A percentile compares a stretch with the other conserved stretches of the same genome.
Evolutionary conservation across 2,888 invertebrate species (phyloP).

Genomic region (Sinhomidia bicolor): DNA sequence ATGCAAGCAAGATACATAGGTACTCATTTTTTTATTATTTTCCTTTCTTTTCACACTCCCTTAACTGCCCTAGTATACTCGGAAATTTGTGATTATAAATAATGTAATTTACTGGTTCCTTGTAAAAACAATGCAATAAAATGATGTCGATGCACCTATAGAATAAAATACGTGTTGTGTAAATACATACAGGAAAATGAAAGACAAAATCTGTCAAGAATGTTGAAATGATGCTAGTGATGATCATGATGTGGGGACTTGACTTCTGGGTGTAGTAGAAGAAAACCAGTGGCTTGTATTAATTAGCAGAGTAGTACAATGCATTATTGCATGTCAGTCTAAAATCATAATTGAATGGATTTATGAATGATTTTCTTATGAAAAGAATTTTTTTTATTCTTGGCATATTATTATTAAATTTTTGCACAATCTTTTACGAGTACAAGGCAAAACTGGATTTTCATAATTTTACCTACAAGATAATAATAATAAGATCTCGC

Average conservation of each 20-base stretch:
- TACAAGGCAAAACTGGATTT: constrained; percentile 31
- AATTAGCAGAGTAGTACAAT: not conserved
- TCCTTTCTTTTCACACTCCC: not conserved
- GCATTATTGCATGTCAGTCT: not conserved
- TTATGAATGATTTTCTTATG: constrained; percentile 2
- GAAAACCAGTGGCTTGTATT: constrained; percentile 2
- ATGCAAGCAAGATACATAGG: too few species aligned
- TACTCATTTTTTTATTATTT: not conserved
- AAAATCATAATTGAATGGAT: not conserved
- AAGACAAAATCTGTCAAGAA: not conserved
- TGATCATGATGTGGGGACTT: not conserved
- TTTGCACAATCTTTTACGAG: not conserved
- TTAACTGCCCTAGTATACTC: constrained; percentile 45
- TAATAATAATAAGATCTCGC: not conserved
- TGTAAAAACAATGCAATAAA: constrained; percentile 25
- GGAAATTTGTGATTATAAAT: constrained; percentile 43
- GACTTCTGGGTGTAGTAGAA: not conserved
- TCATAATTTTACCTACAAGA: constrained; percentile 9
- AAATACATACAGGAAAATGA: not conserved
- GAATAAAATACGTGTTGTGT: not conserved
- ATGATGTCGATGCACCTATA: not conserved
- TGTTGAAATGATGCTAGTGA: not conserved
- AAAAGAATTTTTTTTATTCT: not conserved
- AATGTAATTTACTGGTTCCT: constrained; percentile 18
- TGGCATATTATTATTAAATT: constrained; percentile 7